A percentile compares a stretch with the other conserved stretches of the same genome.
Evolutionary conservation across 2,113 vertebrate genomes (phyloP).

Genomic region (Ptychochromis oligacanthus): DNA sequence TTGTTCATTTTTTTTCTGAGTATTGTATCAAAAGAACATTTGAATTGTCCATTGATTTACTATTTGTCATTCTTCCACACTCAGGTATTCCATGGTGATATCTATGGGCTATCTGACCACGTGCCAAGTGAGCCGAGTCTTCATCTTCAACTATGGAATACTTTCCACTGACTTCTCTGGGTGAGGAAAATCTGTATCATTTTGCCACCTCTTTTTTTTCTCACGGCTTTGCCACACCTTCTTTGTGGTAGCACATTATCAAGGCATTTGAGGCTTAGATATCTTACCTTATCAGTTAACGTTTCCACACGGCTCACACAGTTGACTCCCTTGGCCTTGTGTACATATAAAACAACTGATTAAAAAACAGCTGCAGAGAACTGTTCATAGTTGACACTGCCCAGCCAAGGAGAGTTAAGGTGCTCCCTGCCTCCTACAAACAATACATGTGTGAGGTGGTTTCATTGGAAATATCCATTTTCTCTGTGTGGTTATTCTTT

Average conservation of each 20-base stretch:
- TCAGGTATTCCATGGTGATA: slow-evolving; percentile 77
- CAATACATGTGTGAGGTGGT: not conserved
- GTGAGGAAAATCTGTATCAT: slow-evolving; percentile 60
- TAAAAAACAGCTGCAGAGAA: slow-evolving; percentile 17
- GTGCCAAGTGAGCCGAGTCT: slow-evolving; percentile 80
- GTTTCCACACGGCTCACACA: no score
- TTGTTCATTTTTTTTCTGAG: rapidly evolving
- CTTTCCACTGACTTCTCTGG: slow-evolving; percentile 85
- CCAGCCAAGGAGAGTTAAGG: not conserved
- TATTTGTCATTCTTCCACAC: not conserved
- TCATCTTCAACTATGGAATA: slow-evolving; percentile 83
- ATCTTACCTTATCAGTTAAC: slow-evolving; percentile 32
- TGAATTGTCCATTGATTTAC: not conserved
- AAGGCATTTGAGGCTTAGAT: slow-evolving; percentile 11
- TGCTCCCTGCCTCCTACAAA: not conserved
- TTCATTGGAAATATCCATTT: not conserved
- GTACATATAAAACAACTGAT: slow-evolving; percentile 56
- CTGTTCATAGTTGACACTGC: slow-evolving; percentile 16
- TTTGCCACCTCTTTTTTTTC: not conserved
- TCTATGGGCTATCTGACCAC: slow-evolving; percentile 80
- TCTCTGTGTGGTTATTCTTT: not conserved
- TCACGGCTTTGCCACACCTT: slow-evolving; percentile 18
- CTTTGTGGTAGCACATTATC: not conserved
- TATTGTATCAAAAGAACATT: not conserved
- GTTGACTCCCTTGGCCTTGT: slow-evolving; percentile 28